Conservation (phyloP, 2,888 invertebrate species). For the Thymelicus lineola region DNA sequence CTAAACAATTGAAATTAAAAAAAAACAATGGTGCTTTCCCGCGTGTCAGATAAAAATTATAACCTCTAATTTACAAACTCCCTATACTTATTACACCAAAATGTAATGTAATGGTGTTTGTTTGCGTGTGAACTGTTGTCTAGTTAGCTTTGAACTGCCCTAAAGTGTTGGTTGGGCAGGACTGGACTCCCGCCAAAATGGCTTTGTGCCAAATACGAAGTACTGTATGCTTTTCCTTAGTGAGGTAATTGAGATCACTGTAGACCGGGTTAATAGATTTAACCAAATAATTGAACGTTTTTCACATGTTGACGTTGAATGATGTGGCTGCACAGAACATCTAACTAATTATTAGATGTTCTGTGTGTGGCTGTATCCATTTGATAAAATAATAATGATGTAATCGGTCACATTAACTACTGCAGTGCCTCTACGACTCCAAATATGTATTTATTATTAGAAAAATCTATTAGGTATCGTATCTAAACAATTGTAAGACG, state of each 20-base stretch:
- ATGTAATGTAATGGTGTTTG: conserved; percentile 43
- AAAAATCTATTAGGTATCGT: too few species aligned
- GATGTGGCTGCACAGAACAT: too few species aligned
- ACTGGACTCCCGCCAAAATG: conserved; percentile 78
- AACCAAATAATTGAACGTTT: too few species aligned
- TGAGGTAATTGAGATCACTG: conserved; percentile 50
- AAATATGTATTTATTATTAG: too few species aligned
- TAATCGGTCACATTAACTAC: too few species aligned
- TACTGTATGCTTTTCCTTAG: conserved; percentile 48
- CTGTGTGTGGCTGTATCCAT: too few species aligned
- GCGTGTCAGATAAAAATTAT: conserved; percentile 49
- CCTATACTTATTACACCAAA: conserved; percentile 35
- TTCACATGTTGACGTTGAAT: too few species aligned
- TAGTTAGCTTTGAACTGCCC: conserved; percentile 64
- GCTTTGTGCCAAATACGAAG: conserved; percentile 84
- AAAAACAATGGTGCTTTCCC: conserved; percentile 48
- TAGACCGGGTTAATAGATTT: conserved; percentile 11
- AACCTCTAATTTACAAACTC: conserved; percentile 33
- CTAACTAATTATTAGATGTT: too few species aligned
- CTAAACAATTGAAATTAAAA: conserved; percentile 45
- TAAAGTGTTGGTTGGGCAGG: conserved; percentile 50
- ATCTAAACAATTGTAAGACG: too few species aligned
- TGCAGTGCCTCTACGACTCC: too few species aligned
- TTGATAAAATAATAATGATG: too few species aligned
- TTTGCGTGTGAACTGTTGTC: conserved; percentile 60